Evolutionary conservation across 1,140 invertebrate genomes (phyloP), one percentile per base, ranked within the genome.

Genomic region (Himalopsyche phryganea): DNA sequence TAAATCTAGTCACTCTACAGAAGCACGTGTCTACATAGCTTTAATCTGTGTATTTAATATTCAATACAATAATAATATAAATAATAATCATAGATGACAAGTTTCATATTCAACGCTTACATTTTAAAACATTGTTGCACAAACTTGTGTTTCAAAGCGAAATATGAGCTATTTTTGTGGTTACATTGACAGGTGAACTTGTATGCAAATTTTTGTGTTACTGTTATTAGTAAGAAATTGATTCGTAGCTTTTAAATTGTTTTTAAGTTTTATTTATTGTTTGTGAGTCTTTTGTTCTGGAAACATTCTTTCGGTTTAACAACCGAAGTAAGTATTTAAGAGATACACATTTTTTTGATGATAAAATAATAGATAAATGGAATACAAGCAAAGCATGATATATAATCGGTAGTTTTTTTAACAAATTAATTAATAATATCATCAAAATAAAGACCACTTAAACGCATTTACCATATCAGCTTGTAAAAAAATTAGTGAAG

Each of bases 1-100:
- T 32, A 70, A 76, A 66, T 78, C 76, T 78, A 78, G 76, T 78
- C 76, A 78, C 69, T 69, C 68, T 70, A 70, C 72, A 71, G 68
- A 69, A 73, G 76, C 74, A 77, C 73, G 73, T 73, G 67, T 68
- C 68, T 71, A 70, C 66, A 65, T 67, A 71, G 66, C 61, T 64
- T 64, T 64, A 64, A 64, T 57, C 56, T 55, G 61, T 63, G 70
- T 72, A 76, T 72, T 69, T 69, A 74, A 75, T 75, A 74, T 69
- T 59, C 42, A 45, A 63, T 59, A 63, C 57, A 63, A 56, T 63
- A 57, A 54, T 51, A 11, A 45, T 17, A 46, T 55, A 38, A 55
- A 55, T 28, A 53, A 36, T 55, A 55, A 47, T 47, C 42, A 53
- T 17, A 28, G 9, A 28, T 28, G 3, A 9, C 3, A 28, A 28